Evolutionary conservation across 1,140 invertebrate genomes (phyloP), one percentile per base, ranked within the genome.

Genomic region (Tetramorium parvispinum): DNA sequence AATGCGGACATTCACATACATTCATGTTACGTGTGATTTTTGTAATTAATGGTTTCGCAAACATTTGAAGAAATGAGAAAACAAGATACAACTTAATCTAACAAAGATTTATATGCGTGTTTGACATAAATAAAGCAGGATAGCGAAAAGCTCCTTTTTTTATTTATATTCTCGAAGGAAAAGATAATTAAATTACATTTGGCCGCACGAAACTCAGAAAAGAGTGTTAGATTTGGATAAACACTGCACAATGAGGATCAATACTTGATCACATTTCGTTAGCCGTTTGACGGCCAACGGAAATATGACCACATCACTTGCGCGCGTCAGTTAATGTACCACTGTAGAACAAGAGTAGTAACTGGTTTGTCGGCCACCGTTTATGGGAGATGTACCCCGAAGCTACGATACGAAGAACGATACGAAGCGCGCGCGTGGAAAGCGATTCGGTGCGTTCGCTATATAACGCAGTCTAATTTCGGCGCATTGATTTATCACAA

Each of bases 401-500:
- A 57, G 61, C 89, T 61, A 88, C 86, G 82, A 76, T 81, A 85
- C 87, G 79, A 65, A 82, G 82, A 46, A 68, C 40, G 65, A 90
- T 88, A 71, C 73, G 53, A 59, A 71, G 71, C 70, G 81, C 88
- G 71, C 89, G 87, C 7, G 5, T 76, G 40, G 89, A 91, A 91
- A 90, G 89, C 73, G 71, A 86, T 90, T 90, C 75, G 85, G 51
- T 85, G 71, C 61, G 66, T 75, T 85, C 24, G 71, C 63, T 82
- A 51, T 81, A 88, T 90, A 89, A 87, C 75, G 68, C 82, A 85
- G 71, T 89, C 76, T 68, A 90, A 90, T 90, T 91, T 91, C 40
- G 43, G 27, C 24, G 57, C 3, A 32, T 40, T 8, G 11, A 13
- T n/a, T 46, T 4, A 59, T 37, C 27, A 37, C 18, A 24, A 40